phyloP scores from a whole-genome alignment of 2,888 invertebrate species.

The Tetragnatha montana region DNA sequence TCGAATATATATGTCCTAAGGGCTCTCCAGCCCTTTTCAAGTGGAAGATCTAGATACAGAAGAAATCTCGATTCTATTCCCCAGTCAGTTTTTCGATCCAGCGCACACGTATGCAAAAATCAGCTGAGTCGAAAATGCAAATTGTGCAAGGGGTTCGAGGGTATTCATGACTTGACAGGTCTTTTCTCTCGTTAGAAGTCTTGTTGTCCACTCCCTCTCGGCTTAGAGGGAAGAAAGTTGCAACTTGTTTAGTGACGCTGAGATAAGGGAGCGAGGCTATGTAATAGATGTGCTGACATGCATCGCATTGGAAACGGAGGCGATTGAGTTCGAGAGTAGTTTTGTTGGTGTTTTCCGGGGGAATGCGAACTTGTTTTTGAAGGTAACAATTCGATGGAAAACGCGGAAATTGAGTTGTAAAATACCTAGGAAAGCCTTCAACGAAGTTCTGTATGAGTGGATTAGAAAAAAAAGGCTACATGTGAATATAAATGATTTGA shows the following conservation, averaged over 20 bases:
- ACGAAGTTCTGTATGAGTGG: too few relatives aligned
- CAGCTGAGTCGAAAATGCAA: conserved; percentile 66
- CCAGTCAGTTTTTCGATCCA: conserved; percentile 35
- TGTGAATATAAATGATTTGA: too few relatives aligned
- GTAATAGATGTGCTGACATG: conserved; percentile 21
- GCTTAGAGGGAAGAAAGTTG: background rate
- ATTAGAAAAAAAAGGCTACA: too few relatives aligned
- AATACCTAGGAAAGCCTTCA: too few relatives aligned
- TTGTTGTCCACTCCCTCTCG: conserved; percentile 5
- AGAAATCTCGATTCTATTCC: conserved; percentile 35
- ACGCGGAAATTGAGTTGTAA: too few relatives aligned
- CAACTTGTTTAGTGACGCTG: conserved; percentile 10
- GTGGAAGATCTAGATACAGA: conserved; percentile 14
- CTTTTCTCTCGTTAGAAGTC: conserved; percentile 52
- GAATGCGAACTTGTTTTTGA: background rate
- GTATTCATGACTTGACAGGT: conserved; percentile 61
- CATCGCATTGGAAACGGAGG: background rate
- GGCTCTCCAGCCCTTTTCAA: conserved; percentile 27
- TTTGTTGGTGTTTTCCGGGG: background rate
- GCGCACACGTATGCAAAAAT: conserved; percentile 47
- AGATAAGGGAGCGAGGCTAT: background rate
- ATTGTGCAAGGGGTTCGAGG: conserved; percentile 52
- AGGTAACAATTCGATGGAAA: background rate
- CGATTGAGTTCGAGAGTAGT: background rate
- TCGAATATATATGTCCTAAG: conserved; percentile 14